Evolutionary conservation across 2,888 invertebrate species (phyloP), one percentile per base, ranked within the genome.

Genomic region (Apamea anceps): DNA sequence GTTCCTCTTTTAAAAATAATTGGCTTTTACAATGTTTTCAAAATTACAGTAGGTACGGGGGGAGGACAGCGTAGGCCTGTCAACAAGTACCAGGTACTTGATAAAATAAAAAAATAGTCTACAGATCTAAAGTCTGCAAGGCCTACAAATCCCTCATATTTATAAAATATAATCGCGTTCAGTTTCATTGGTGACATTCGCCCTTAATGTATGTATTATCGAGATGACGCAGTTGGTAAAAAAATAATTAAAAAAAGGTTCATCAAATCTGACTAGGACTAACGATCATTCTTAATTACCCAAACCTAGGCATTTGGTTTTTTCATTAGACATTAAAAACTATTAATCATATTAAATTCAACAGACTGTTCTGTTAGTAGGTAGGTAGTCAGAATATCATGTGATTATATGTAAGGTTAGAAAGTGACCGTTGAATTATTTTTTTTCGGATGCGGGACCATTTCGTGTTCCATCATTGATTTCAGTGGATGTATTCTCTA

Each of bases 341-440:
- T 28, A 80, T 71, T 51, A 60, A 71, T 79, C 72, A 51, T 62
- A 8, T 32, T 51, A 42, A 54, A 71, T 51, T 3, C 28, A 15
- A 12, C 51, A 54, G 51, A 72, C 48, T 5, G 0, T 72, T 74
- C 13, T 72, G 2, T 28, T 18, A 15, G 48, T 48, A 62, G 10
- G 3, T 51, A 78, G 7, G 60, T 10, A 21, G 10, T 51, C 7
- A 51, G 51, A 60, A n/a, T 51, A 32, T 65, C 7, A 21, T 8
- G 18, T 15, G 15, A 21, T n/a, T 42, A 3, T 32, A 32, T 42
- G 2, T 45, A 42, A 65, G 25, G 8, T 77, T 54, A 54, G 0
- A 21, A 54, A n/a, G 12, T 79, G 18, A 54, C 32, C 66, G n/a
- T 15, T 51, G 2, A n/a, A 76, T 28, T 18, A 51, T 5, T 7